Conservation (phyloP, 2,797 vertebrate genomes). For the Sebastes goodei region DNA sequence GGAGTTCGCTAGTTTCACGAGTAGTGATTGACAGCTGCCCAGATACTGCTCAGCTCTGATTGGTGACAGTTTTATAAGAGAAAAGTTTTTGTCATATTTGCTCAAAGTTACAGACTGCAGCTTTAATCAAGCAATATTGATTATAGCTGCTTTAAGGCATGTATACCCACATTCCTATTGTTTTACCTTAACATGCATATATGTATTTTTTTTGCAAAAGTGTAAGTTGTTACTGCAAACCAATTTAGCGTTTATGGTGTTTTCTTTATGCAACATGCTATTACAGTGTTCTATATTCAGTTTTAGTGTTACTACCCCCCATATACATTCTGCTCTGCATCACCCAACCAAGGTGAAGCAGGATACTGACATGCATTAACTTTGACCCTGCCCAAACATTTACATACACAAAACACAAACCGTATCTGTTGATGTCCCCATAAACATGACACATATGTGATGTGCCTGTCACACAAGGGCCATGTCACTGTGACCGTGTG, state of each 20-base stretch:
- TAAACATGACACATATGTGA: conserved; percentile 74
- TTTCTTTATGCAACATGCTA: conserved; percentile 3
- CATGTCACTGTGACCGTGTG: conserved; percentile 54
- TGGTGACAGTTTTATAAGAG: too few species aligned
- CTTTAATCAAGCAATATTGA: too few species aligned
- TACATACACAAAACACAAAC: conserved; percentile 74
- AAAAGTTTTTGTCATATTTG: too few species aligned
- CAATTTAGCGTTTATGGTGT: background rate
- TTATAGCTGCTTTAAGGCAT: background rate
- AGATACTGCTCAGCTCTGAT: too few species aligned
- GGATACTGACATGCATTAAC: conserved; percentile 70
- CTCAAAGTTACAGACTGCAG: too few species aligned
- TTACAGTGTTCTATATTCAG: conserved; percentile 24
- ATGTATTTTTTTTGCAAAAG: background rate
- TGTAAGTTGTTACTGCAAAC: background rate
- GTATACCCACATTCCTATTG: background rate
- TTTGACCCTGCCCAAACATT: conserved; percentile 73
- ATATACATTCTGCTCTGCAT: conserved; percentile 31
- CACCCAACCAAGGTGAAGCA: conserved; percentile 65
- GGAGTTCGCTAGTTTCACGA: too few species aligned
- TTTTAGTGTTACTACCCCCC: conserved; percentile 11
- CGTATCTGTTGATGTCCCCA: conserved; percentile 50
- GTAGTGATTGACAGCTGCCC: too few species aligned
- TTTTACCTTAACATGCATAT: background rate
- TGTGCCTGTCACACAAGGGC: conserved; percentile 55